A percentile compares a stretch with the other conserved stretches of the same genome.
phyloP scores from a whole-genome alignment of 2,797 vertebrate genomes.

The Champsocephalus esox region DNA sequence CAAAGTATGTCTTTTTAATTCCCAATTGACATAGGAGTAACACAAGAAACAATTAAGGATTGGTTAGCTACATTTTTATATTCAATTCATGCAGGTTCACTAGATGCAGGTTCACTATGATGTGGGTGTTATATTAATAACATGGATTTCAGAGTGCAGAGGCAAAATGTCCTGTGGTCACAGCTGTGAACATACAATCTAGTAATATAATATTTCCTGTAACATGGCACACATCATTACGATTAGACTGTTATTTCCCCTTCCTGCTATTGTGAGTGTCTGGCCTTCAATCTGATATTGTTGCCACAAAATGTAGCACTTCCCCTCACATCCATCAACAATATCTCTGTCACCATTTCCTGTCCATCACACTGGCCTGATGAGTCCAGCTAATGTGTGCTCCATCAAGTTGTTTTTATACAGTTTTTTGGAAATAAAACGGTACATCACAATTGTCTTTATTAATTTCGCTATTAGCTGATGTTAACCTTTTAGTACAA shows the following conservation, averaged over 20 bases:
- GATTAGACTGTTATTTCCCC: background rate
- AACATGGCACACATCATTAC: no score
- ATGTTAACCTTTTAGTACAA: background rate
- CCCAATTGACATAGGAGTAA: no score
- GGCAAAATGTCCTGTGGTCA: background rate
- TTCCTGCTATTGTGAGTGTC: background rate
- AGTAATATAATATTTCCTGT: conserved; percentile 1
- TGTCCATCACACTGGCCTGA: background rate
- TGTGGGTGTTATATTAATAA: background rate
- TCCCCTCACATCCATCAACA: background rate
- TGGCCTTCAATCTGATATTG: background rate
- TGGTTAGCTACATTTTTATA: background rate
- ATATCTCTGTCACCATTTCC: background rate
- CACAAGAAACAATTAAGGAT: background rate
- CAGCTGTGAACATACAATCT: background rate
- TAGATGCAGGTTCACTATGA: no score
- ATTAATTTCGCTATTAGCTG: background rate
- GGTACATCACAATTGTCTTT: background rate
- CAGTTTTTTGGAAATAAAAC: conserved; percentile 8
- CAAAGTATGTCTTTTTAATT: background rate
- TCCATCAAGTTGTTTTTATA: background rate
- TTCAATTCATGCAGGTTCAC: background rate
- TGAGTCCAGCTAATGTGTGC: background rate
- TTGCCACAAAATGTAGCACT: background rate
- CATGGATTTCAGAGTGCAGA: background rate